These are phyloP conservation scores for Furcula furcula DNA, from an alignment of 2,888 invertebrate genomes.

Conservation along the genomic window DNA sequence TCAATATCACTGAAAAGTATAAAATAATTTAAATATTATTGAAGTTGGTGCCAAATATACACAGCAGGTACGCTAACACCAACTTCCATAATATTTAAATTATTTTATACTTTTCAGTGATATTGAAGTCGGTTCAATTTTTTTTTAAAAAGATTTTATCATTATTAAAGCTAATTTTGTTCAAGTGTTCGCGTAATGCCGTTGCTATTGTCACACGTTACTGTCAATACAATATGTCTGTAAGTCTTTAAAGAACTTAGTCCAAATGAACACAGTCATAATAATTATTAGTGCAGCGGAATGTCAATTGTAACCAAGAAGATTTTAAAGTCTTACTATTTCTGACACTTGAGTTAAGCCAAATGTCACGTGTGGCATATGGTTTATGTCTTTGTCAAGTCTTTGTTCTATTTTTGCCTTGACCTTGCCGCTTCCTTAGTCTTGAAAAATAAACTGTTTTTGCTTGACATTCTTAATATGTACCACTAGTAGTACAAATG, in stretches of 20 bases:
- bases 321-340: not conserved
- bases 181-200: not conserved
- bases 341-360: conserved; percentile 15
- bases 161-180: too few relatives aligned
- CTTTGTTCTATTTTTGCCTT: conserved; percentile 32
- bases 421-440: conserved; percentile 33
- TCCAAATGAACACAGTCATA: conserved; percentile 4
- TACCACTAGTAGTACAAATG: too few relatives aligned
- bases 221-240: conserved; percentile 2
- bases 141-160: too few relatives aligned
- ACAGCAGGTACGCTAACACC: too few relatives aligned
- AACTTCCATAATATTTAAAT: too few relatives aligned
- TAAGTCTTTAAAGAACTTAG: not conserved
- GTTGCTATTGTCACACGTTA: not conserved
- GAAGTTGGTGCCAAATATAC: too few relatives aligned
- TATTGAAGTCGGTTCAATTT: too few relatives aligned
- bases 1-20: too few relatives aligned
- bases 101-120: too few relatives aligned
- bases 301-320: conserved; percentile 12
- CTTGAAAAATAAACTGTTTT: conserved; percentile 23
- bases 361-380: conserved; percentile 29
- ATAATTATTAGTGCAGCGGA: conserved; percentile 11
- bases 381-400: conserved; percentile 37
- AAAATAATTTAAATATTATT: too few relatives aligned
- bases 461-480: too few relatives aligned